Evolutionary conservation across 2,797 vertebrate genomes (phyloP).

Genomic region (Platalea minor): DNA sequence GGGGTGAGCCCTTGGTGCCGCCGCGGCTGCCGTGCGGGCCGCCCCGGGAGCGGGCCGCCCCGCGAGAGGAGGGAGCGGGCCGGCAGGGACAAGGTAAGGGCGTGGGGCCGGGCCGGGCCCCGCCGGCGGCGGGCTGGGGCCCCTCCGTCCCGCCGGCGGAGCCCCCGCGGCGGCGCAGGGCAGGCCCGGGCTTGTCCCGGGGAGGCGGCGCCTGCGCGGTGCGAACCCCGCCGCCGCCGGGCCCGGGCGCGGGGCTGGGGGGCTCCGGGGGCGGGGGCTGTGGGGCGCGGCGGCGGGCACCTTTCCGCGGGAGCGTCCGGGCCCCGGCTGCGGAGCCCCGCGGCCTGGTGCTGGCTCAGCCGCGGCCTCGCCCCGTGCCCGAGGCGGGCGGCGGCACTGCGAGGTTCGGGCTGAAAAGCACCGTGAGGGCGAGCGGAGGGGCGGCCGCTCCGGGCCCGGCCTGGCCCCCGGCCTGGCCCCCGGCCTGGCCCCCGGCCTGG

Average conservation of each 20-base stretch:
- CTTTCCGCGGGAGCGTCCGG: not conserved
- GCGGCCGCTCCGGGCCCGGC: fast-evolving
- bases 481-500: not conserved
- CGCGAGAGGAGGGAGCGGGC: fast-evolving
- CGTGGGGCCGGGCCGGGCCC: not conserved
- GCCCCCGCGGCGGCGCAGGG: not conserved
- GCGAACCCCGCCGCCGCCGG: too few relatives aligned
- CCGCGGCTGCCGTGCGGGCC: too few relatives aligned
- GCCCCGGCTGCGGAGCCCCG: not conserved
- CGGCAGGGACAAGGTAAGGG: not conserved
- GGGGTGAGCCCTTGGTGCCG: not conserved
- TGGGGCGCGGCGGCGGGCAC: not conserved
- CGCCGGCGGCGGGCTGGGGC: fast-evolving
- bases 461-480: not conserved
- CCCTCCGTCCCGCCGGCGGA: not conserved
- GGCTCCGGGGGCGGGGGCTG: not conserved
- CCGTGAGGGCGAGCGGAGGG: fast-evolving
- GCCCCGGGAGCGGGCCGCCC: too few relatives aligned
- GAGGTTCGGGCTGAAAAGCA: fast-evolving
- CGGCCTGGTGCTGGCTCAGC: not conserved
- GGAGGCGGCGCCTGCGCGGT: not conserved
- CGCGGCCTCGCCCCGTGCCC: fast-evolving
- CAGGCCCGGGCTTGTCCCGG: not conserved
- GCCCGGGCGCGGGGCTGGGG: too few relatives aligned
- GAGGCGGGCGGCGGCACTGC: not conserved